phyloP scores from a whole-genome alignment of 2,113 vertebrate genomes.

The Sus scrofa region DNA sequence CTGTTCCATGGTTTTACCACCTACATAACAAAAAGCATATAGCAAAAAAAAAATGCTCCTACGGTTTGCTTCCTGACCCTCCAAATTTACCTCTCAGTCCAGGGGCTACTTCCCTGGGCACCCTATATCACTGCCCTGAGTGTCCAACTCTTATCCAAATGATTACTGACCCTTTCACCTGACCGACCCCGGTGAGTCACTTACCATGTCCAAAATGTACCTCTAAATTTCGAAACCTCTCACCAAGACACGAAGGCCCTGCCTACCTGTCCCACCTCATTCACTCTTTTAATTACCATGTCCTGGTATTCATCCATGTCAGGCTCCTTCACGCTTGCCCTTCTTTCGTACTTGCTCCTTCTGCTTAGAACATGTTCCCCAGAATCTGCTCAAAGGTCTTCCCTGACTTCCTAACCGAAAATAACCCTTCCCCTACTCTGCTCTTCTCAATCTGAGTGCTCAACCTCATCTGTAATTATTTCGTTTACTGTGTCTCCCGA shows the following conservation, averaged over 20 bases:
- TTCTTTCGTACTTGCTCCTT: background rate
- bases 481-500: background rate
- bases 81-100: background rate
- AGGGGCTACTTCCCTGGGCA: background rate
- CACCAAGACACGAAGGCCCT: background rate
- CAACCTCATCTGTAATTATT: background rate
- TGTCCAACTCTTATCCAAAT: background rate
- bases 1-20: background rate
- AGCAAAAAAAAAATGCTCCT: too few species aligned
- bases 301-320: background rate
- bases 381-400: background rate
- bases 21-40: background rate
- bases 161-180: background rate
- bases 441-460: background rate
- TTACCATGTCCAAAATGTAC: background rate
- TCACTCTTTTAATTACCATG: background rate
- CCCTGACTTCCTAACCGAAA: background rate
- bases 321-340: background rate
- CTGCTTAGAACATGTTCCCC: background rate
- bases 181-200: background rate
- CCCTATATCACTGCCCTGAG: background rate
- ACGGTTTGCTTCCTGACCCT: too few species aligned
- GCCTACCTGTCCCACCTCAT: background rate
- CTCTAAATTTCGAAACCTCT: conserved; percentile 3
- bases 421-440: background rate